Percentiles rank a stretch among this genome's conserved stretches.
phyloP scores from a whole-genome alignment of 2,113 vertebrate species.

The Bambusicola thoracicus region DNA sequence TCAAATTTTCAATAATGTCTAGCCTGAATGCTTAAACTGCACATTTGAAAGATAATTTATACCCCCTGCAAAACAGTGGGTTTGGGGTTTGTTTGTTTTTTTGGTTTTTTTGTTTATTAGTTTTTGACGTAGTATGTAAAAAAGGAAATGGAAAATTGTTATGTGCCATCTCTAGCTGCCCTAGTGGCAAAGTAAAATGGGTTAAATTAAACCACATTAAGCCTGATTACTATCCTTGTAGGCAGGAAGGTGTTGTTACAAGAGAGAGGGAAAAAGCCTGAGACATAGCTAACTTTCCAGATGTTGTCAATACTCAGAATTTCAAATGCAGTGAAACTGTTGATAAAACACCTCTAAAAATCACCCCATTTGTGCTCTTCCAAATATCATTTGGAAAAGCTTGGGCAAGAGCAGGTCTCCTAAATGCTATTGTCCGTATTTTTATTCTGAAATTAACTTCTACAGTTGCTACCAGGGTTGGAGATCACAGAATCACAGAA shows the following conservation, averaged over 20 bases:
- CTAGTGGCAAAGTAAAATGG: neutral
- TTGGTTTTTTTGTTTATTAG: neutral
- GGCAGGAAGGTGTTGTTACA: neutral
- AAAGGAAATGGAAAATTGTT: neutral
- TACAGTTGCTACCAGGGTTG: neutral
- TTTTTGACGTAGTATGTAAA: neutral
- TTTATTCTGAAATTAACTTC: neutral
- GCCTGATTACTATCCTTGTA: neutral
- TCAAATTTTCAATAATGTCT: rapidly evolving
- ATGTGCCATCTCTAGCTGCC: neutral
- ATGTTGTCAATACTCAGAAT: neutral
- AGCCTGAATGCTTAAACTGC: neutral
- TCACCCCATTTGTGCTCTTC: neutral
- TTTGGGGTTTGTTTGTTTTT: too few relatives aligned
- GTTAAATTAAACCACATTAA: neutral
- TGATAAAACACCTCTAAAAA: neutral
- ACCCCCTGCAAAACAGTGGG: neutral
- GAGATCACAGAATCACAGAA: neutral
- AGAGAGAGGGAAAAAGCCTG: neutral
- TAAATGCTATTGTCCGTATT: neutral
- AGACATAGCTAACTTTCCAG: neutral
- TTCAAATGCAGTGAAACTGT: neutral
- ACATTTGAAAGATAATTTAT: neutral
- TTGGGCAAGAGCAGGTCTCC: neutral
- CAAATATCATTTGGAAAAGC: neutral